Percentiles rank a stretch among this genome's conserved stretches.
Conservation (phyloP, 2,888 invertebrate species). For the Heliconius charithonia region DNA sequence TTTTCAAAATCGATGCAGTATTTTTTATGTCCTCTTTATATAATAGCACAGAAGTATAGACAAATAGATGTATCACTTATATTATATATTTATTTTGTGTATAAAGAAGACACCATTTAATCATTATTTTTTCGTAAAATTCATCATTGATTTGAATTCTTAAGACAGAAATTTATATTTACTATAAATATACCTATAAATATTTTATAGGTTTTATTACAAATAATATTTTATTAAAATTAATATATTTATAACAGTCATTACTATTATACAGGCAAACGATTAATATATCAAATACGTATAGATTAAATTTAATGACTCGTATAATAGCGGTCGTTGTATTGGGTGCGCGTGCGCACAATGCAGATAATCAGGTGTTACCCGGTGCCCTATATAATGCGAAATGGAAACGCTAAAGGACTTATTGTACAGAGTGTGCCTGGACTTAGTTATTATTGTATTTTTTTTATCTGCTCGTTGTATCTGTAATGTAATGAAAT, state of each 20-base stretch:
- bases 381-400: conserved; percentile 77
- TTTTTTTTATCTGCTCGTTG: neutral
- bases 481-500: too few species aligned
- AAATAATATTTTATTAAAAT: neutral
- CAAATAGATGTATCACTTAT: too few species aligned
- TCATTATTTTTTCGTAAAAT: too few species aligned
- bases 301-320: conserved; percentile 29
- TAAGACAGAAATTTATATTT: neutral
- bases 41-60: too few species aligned
- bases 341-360: conserved; percentile 49
- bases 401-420: conserved; percentile 69
- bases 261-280: conserved; percentile 5
- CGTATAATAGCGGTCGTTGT: conserved; percentile 36
- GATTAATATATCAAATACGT: conserved; percentile 22
- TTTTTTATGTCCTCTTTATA: too few species aligned
- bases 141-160: too few species aligned
- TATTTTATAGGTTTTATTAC: neutral
- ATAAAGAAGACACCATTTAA: too few species aligned
- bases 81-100: too few species aligned
- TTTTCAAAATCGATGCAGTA: too few species aligned
- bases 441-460: neutral
- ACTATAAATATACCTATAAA: too few species aligned
- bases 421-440: conserved; percentile 56
- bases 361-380: conserved; percentile 78
- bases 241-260: neutral